phyloP scores from a whole-genome alignment of 2,113 vertebrate genomes.

The Rhegmatorhina hoffmannsi region DNA sequence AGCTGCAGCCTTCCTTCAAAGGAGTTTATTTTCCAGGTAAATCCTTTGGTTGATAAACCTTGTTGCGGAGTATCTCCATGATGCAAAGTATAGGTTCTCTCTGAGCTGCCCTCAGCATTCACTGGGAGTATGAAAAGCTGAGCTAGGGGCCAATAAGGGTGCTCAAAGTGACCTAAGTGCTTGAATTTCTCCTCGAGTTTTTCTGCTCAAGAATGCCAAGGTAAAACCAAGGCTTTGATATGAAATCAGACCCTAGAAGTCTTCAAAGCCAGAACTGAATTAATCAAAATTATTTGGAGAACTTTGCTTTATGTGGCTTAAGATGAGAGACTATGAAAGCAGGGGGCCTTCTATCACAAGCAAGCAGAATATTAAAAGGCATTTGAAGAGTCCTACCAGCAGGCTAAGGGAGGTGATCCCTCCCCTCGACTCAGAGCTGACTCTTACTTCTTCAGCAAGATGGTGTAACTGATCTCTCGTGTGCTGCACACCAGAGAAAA shows the following conservation, averaged over 20 bases:
- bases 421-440: neutral
- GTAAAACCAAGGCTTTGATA: neutral
- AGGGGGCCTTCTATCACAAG: accelerated
- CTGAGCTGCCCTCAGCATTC: neutral
- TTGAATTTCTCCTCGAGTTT: neutral
- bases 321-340: neutral
- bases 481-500: neutral
- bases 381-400: neutral
- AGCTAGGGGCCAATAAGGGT: neutral
- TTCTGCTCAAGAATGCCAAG: accelerated
- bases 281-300: neutral
- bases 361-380: neutral
- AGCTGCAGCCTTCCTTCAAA: neutral
- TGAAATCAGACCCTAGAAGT: neutral
- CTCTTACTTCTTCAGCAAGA: neutral
- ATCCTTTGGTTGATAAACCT: neutral
- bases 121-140: neutral
- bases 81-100: neutral
- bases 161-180: neutral
- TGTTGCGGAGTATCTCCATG: neutral
- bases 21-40: neutral
- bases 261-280: neutral
- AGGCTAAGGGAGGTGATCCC: neutral
- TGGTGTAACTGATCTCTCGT: neutral
- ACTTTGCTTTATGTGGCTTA: neutral